Percentiles rank a stretch among this genome's conserved stretches.
Evolutionary conservation across 1,140 invertebrate species (phyloP).

Genomic region (Bombyx mandarina): DNA sequence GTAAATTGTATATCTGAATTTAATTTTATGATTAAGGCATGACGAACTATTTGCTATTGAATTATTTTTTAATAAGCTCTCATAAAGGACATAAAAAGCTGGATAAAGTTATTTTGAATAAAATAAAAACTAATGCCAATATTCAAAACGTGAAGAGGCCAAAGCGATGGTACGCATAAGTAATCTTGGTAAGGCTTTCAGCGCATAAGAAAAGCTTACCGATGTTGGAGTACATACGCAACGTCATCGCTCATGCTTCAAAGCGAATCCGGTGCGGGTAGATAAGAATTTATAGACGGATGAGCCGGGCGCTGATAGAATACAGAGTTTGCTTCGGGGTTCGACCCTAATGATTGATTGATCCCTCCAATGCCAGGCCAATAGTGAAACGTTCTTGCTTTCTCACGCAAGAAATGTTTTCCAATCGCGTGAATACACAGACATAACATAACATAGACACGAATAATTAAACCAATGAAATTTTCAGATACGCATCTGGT

Average conservation of each 20-base stretch:
- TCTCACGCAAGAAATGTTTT: not conserved
- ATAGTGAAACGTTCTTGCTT: slow-evolving; percentile 25
- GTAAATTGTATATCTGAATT: not conserved
- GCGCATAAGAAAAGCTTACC: slow-evolving; percentile 23
- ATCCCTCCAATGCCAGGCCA: slow-evolving; percentile 26
- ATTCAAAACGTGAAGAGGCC: not conserved
- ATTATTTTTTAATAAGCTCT: too few species aligned
- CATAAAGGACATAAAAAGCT: too few species aligned
- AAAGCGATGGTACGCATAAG: not conserved
- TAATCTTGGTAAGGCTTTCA: slow-evolving; percentile 23
- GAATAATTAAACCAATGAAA: slow-evolving; percentile 1
- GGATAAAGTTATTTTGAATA: too few species aligned
- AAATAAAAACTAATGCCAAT: not conserved
- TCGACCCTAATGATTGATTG: slow-evolving; percentile 46
- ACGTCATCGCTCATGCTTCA: slow-evolving; percentile 41
- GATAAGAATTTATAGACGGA: slow-evolving; percentile 57
- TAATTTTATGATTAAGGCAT: too few species aligned
- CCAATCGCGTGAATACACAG: slow-evolving; percentile 2
- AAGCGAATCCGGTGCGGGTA: slow-evolving; percentile 29
- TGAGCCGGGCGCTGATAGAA: slow-evolving; percentile 44
- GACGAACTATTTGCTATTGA: too few species aligned
- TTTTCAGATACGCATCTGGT: not conserved
- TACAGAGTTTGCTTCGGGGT: slow-evolving; percentile 32
- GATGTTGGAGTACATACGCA: slow-evolving; percentile 32
- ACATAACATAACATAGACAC: slow-evolving; percentile 1